A percentile compares a stretch with the other conserved stretches of the same genome.
phyloP scores from a whole-genome alignment of 2,888 invertebrate genomes.

The Cenopis cana region DNA sequence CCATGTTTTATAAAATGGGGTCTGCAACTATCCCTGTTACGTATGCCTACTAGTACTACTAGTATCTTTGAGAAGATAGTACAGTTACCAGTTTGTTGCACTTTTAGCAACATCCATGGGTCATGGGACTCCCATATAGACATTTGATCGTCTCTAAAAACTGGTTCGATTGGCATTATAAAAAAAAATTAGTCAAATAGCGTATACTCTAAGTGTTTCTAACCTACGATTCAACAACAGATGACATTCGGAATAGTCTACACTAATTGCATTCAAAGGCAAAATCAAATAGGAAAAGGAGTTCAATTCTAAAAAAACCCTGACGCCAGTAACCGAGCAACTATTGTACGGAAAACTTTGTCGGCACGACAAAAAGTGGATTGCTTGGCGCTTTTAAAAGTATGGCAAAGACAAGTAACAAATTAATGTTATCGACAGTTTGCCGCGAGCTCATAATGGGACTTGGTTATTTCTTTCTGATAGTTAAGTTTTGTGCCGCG shows the following conservation, averaged over 20 bases:
- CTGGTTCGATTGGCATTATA: too few species aligned
- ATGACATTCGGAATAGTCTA: neutral
- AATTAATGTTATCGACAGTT: conserved; percentile 40
- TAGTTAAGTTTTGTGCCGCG: neutral
- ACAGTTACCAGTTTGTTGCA: too few species aligned
- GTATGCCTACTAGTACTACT: too few species aligned
- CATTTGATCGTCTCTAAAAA: too few species aligned
- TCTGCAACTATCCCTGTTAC: too few species aligned
- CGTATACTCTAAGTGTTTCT: too few species aligned
- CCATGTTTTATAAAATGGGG: too few species aligned
- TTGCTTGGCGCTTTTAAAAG: conserved; percentile 39
- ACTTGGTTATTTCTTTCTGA: conserved; percentile 4
- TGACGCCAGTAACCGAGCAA: conserved; percentile 23
- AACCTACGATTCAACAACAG: too few species aligned
- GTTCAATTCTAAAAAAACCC: conserved; percentile 30
- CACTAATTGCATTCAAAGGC: neutral
- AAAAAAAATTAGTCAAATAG: too few species aligned
- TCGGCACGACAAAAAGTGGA: conserved; percentile 33
- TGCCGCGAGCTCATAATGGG: conserved; percentile 12
- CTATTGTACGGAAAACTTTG: conserved; percentile 22
- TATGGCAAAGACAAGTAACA: conserved; percentile 36
- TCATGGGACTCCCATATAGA: too few species aligned
- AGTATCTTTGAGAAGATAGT: too few species aligned
- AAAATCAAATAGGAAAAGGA: conserved; percentile 3
- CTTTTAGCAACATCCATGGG: too few species aligned